Evolutionary conservation across 2,113 vertebrate genomes (phyloP), one percentile per base, ranked within the genome.

Genomic region (Oryzias celebensis): DNA sequence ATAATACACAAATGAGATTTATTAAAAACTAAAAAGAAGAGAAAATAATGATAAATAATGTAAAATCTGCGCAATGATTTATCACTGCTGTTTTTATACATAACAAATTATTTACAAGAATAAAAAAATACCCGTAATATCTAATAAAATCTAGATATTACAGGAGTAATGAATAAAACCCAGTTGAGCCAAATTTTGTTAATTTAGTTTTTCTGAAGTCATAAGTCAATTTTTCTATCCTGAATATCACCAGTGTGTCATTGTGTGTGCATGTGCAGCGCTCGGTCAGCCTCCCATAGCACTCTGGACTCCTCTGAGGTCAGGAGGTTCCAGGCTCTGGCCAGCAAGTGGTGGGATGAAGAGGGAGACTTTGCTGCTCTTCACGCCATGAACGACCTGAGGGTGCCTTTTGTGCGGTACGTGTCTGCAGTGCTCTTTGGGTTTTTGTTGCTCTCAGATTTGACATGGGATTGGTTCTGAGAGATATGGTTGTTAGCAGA

Each of bases 371-470:
- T 95, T 78, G 91, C 89, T 22, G 89, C 92, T 46, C 93, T 99
- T 65, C 97, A 99, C 75, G 88, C 96, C 58, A 93, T 99, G 95
- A 99, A 99, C 65, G 95, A 96, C 62, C 89, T 99, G 41, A 90
- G 97, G 82, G 95, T 99, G 56, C 97, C 97, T 14, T 98, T 99
- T 78, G 93, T 99, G 86, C 93, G 97, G 97, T 98, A 84, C 41
- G 85, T 84, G 18, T 28, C 14, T 28, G 5, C 50, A 5, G 15
- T 6, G 44, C 14, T 4, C 15, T 15, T 45, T 45, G 16, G 44
- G 45, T 3, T n/a, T 42, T 52, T n/a, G 7, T 22, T 14, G 6
- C 3, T 36, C 18, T 50, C n/a, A 28, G 12, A 36, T 42, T 54
- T 1, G 4, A 8, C 17, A 8, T 26, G 14, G 16, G 14, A 7